These are phyloP conservation scores for Vandiemenella viatica DNA, from an alignment of 2,888 invertebrate species.

Conservation along the genomic window DNA sequence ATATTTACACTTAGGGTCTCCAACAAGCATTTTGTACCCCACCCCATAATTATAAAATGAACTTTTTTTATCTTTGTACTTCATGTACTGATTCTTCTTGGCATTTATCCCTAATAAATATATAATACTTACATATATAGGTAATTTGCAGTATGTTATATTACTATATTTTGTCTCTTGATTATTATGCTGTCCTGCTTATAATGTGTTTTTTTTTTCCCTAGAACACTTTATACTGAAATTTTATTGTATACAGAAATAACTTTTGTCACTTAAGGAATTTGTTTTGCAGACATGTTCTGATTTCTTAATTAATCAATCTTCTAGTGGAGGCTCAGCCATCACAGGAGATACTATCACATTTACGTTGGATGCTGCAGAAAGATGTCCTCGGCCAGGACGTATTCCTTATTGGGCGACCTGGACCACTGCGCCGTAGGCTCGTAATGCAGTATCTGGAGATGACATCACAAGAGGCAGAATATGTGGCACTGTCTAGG, in stretches of 20 bases:
- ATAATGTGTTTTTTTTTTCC: no score
- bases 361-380: slow-evolving; percentile 91
- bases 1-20: no score
- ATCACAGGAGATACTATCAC: slow-evolving; percentile 58
- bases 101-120: no score
- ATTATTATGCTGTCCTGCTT: not conserved
- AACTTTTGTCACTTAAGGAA: no score
- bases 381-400: slow-evolving; percentile 88
- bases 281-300: not conserved
- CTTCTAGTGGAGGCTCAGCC: slow-evolving; percentile 38
- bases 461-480: slow-evolving; percentile 74
- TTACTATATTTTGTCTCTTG: no score
- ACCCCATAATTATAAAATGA: no score
- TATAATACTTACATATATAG: no score
- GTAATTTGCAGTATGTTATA: no score
- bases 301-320: not conserved
- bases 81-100: no score
- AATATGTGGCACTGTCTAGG: slow-evolving; percentile 83
- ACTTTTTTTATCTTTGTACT: no score
- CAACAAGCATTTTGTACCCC: no score
- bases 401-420: slow-evolving; percentile 84
- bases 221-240: no score
- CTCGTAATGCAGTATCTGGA: slow-evolving; percentile 81
- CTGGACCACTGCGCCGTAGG: slow-evolving; percentile 67
- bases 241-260: not conserved